phyloP scores from a whole-genome alignment of 2,888 invertebrate genomes.

The Phytoseiulus persimilis region DNA sequence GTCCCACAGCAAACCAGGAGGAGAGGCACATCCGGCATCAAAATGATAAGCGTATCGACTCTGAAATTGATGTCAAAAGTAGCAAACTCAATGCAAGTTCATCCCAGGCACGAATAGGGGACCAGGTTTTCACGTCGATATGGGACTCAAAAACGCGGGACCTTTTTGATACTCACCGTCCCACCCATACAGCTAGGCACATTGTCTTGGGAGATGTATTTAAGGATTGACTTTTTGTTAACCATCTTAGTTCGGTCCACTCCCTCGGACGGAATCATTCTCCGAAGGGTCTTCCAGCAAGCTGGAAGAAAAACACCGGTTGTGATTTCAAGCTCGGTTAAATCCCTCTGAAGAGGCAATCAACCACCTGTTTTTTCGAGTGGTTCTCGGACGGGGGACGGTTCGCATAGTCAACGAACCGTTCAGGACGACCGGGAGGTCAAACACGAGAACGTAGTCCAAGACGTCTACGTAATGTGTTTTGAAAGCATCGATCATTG shows the following conservation, averaged over 20 bases:
- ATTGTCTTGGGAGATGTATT: slow-evolving; percentile 65
- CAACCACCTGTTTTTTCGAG: not conserved
- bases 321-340: not conserved
- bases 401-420: not conserved
- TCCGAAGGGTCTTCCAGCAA: slow-evolving; percentile 80
- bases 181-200: slow-evolving; percentile 53
- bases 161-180: slow-evolving; percentile 43
- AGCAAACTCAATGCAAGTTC: too few relatives aligned
- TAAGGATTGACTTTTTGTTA: slow-evolving; percentile 64
- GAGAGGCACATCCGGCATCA: too few relatives aligned
- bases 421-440: not conserved
- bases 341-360: not conserved
- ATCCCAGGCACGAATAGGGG: too few relatives aligned
- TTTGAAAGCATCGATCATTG: not conserved
- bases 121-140: too few relatives aligned
- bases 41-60: too few relatives aligned
- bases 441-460: slow-evolving; percentile 29
- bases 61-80: too few relatives aligned
- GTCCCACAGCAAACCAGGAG: too few relatives aligned
- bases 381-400: not conserved
- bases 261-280: slow-evolving; percentile 75
- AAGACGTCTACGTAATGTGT: not conserved
- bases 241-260: slow-evolving; percentile 79
- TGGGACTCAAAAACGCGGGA: too few relatives aligned
- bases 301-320: slow-evolving; percentile 56